Conservation (phyloP, 1,140 invertebrate species). For the Drosophila obscura region DNA sequence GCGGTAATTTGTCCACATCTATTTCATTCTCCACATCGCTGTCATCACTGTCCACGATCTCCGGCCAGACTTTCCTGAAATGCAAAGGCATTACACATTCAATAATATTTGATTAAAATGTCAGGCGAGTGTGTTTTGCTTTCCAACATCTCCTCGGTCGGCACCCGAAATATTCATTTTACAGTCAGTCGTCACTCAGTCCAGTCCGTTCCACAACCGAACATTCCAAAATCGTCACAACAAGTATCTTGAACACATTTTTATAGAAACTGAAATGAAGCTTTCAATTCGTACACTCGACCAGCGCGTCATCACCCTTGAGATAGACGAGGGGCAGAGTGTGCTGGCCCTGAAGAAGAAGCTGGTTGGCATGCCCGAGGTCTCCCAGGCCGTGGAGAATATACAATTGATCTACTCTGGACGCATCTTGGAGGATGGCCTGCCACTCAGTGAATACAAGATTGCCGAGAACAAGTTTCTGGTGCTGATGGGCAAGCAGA, state of each 20-base stretch:
- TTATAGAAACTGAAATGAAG: constrained; percentile 51
- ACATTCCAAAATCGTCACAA: too few species aligned
- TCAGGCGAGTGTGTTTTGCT: constrained; percentile 35
- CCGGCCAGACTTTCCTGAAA: constrained; percentile 79
- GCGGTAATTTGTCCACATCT: constrained; percentile 83
- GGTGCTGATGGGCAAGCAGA: constrained; percentile 66
- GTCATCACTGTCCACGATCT: constrained; percentile 80
- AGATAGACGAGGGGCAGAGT: constrained; percentile 47
- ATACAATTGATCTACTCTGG: constrained; percentile 70
- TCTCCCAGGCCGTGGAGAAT: constrained; percentile 49
- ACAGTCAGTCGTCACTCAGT: too few species aligned
- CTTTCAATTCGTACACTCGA: constrained; percentile 68
- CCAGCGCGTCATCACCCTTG: constrained; percentile 58
- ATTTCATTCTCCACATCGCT: constrained; percentile 83
- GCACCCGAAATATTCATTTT: too few species aligned
- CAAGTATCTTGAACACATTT: constrained; percentile 2
- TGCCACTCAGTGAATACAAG: constrained; percentile 52
- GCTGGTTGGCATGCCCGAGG: constrained; percentile 42
- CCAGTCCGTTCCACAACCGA: too few species aligned
- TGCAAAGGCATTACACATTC: constrained; percentile 27
- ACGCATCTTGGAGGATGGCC: constrained; percentile 66
- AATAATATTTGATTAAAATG: constrained; percentile 44
- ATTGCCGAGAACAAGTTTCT: constrained; percentile 64
- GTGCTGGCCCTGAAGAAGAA: constrained; percentile 60
- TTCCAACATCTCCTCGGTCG: not conserved